Evolutionary conservation across 2,113 vertebrate genomes (phyloP).

Genomic region (Malurus cyaneus): DNA sequence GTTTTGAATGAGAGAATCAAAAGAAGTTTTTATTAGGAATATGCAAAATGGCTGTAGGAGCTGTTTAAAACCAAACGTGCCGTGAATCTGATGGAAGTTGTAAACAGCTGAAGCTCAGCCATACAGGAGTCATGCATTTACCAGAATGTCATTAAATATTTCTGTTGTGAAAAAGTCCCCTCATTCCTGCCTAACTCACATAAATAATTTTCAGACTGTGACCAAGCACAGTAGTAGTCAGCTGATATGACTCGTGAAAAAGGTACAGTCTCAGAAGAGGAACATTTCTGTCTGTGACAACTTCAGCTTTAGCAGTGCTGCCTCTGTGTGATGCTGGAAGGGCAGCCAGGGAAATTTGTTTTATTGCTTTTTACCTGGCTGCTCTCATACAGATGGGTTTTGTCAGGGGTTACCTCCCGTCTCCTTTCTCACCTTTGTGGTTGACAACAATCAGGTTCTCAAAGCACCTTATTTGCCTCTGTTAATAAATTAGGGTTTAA

Average conservation of each 20-base stretch:
- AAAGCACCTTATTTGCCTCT: not conserved
- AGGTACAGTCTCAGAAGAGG: not conserved
- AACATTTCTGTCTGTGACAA: not conserved
- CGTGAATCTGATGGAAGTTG: not conserved
- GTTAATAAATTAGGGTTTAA: slow-evolving; percentile 66
- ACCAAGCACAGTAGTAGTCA: not conserved
- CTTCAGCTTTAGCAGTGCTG: not conserved
- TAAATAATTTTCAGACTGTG: slow-evolving; percentile 20
- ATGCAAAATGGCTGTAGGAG: not conserved
- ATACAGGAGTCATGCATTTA: not conserved
- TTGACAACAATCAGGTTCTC: not conserved
- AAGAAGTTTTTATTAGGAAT: not conserved
- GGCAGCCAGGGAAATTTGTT: not conserved
- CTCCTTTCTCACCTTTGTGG: not conserved
- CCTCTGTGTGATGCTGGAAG: not conserved
- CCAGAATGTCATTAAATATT: not conserved
- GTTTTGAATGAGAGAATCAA: not conserved
- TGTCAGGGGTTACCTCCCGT: not conserved
- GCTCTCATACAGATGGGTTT: not conserved
- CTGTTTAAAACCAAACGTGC: not conserved
- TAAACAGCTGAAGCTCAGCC: not conserved
- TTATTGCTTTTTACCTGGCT: not conserved
- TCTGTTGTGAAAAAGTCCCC: not conserved
- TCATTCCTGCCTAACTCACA: not conserved
- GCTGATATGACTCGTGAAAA: not conserved